Percentiles rank a stretch among this genome's conserved stretches.
Evolutionary conservation across 2,113 vertebrate genomes (phyloP).

Genomic region (Capreolus pygargus): DNA sequence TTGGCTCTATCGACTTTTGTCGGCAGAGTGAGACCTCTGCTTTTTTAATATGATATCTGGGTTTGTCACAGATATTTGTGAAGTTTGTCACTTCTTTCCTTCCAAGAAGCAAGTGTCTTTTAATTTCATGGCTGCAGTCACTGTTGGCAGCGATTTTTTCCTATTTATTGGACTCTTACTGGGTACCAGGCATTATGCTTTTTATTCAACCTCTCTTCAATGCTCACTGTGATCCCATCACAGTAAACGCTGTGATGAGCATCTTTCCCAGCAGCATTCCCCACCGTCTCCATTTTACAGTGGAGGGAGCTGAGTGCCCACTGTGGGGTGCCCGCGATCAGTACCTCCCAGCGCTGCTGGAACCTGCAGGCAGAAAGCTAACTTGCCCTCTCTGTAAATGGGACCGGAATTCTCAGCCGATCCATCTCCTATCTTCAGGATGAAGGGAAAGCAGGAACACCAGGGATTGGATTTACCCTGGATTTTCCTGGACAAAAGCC

Average conservation of each 20-base stretch:
- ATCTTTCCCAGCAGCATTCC: background rate
- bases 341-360: accelerated
- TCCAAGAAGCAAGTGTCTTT: background rate
- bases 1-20: background rate
- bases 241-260: background rate
- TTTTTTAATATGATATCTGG: background rate
- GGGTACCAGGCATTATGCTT: accelerated
- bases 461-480: background rate
- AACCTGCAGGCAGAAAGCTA: no score
- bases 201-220: accelerated
- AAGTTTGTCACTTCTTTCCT: no score
- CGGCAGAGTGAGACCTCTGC: background rate
- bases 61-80: background rate
- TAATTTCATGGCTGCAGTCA: background rate
- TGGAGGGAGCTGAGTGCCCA: accelerated
- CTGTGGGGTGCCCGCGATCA: background rate
- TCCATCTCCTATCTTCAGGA: background rate
- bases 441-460: background rate
- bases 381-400: background rate
- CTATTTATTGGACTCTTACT: background rate
- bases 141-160: background rate
- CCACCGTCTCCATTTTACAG: background rate
- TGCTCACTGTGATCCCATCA: background rate
- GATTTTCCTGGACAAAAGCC: background rate
- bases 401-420: background rate